Evolutionary conservation across 2,888 invertebrate species (phyloP).

Genomic region (Pheosia gnoma): DNA sequence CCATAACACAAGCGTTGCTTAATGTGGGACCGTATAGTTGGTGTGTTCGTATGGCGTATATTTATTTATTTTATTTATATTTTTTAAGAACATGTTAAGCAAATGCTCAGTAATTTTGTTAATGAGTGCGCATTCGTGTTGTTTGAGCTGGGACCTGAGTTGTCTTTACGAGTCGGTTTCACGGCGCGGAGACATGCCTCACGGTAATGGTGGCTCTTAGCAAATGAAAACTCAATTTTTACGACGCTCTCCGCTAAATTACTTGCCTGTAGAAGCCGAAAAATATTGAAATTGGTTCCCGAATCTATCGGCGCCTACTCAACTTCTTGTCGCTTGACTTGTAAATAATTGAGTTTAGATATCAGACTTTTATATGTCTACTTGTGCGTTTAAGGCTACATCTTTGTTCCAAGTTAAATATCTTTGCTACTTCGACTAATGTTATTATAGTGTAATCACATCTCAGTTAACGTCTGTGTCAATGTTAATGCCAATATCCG

Average conservation of each 20-base stretch:
- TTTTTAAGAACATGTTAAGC: no score
- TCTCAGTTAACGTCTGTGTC: no score
- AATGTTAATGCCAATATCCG: no score
- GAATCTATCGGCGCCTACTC: conserved; percentile 28
- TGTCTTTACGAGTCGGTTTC: conserved; percentile 52
- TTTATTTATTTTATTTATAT: no score
- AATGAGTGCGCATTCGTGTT: conserved; percentile 22
- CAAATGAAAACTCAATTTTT: conserved; percentile 76
- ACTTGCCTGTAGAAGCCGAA: conserved; percentile 47
- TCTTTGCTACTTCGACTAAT: conserved; percentile 38
- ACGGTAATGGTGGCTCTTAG: conserved; percentile 67
- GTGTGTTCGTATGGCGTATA: no score
- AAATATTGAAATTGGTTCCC: conserved; percentile 51
- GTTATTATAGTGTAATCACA: no score
- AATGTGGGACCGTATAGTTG: no score
- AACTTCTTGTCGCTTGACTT: conserved; percentile 30
- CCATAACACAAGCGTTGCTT: no score
- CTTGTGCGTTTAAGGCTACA: conserved; percentile 4
- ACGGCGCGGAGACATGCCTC: conserved; percentile 57
- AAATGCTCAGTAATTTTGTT: conserved; percentile 19
- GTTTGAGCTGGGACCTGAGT: conserved; percentile 20
- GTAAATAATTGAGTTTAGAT: conserved; percentile 32
- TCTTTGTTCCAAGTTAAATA: conserved; percentile 6
- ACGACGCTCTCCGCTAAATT: conserved; percentile 70
- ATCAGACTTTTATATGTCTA: conserved; percentile 20